These are phyloP conservation scores for Cololabis saira DNA, from an alignment of 2,113 vertebrate species.

Conservation along the genomic window DNA sequence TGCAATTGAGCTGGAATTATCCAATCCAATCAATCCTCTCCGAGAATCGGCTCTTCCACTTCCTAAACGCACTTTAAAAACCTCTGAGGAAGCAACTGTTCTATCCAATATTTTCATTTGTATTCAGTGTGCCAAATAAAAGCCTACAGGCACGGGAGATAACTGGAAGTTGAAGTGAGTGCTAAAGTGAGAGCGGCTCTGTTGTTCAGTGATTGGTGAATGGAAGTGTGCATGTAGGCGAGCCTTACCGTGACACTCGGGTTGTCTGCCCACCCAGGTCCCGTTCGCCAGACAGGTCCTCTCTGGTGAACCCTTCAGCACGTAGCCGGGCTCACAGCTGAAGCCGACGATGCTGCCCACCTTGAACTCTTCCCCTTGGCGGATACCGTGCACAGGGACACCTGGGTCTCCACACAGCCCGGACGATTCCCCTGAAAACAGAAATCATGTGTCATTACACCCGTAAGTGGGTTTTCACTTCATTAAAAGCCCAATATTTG, in stretches of 20 bases:
- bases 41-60: too few relatives aligned
- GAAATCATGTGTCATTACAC: background rate
- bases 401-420: slow-evolving; percentile 93
- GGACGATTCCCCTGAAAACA: slow-evolving; percentile 82
- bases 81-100: slow-evolving; percentile 15
- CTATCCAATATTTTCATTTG: slow-evolving; percentile 5
- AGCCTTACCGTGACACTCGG: slow-evolving; percentile 91
- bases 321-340: slow-evolving; percentile 94
- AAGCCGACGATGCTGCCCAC: slow-evolving; percentile 87
- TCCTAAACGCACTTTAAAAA: background rate
- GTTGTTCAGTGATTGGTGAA: background rate
- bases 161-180: background rate
- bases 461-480: too few relatives aligned
- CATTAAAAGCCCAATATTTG: too few relatives aligned
- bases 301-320: slow-evolving; percentile 89
- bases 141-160: background rate
- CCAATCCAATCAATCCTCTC: too few relatives aligned
- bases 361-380: slow-evolving; percentile 89
- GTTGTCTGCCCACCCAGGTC: slow-evolving; percentile 90
- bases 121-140: background rate
- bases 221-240: background rate
- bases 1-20: too few relatives aligned
- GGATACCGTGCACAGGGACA: slow-evolving; percentile 90
- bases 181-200: background rate
- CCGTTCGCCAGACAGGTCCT: slow-evolving; percentile 87